phyloP scores from a whole-genome alignment of 64 coral and sea anemone genomes.

The Porites australiensis region DNA sequence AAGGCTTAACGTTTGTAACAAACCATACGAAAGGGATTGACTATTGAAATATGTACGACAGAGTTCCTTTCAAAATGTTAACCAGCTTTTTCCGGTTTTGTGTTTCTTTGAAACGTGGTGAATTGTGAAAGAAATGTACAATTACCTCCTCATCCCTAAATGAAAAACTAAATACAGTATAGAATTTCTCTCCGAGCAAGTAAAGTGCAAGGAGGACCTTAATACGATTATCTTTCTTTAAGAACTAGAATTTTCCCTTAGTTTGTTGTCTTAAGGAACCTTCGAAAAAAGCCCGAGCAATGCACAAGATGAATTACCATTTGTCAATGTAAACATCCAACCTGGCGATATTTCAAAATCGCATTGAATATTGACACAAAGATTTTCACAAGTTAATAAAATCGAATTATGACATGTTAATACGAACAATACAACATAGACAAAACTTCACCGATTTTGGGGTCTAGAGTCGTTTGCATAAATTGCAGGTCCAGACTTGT shows the following conservation, averaged over 20 bases:
- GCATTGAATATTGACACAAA: conserved; percentile 41
- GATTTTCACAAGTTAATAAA: conserved; percentile 39
- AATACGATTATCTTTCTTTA: too few species aligned
- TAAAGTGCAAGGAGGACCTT: neutral
- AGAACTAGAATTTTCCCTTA: too few species aligned
- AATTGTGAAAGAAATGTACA: neutral
- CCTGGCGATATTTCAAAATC: conserved; percentile 24
- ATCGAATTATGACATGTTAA: conserved; percentile 16
- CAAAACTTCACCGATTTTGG: conserved; percentile 24
- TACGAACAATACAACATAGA: conserved; percentile 22
- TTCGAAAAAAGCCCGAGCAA: neutral
- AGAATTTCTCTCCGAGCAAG: neutral
- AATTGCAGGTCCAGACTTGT: conserved; percentile 3
- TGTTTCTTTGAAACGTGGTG: neutral
- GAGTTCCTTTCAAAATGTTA: neutral
- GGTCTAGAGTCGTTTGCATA: neutral
- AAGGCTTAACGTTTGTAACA: neutral
- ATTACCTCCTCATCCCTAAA: neutral
- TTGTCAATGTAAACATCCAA: conserved; percentile 16
- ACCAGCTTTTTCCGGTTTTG: conserved; percentile 27
- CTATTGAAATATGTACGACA: neutral
- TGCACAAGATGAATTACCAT: neutral
- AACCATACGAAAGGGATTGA: conserved; percentile 7
- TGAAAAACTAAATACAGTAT: neutral
- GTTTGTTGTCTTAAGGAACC: neutral